These are phyloP conservation scores for Cygnus atratus DNA, from an alignment of 2,113 vertebrate genomes.

Conservation along the genomic window DNA sequence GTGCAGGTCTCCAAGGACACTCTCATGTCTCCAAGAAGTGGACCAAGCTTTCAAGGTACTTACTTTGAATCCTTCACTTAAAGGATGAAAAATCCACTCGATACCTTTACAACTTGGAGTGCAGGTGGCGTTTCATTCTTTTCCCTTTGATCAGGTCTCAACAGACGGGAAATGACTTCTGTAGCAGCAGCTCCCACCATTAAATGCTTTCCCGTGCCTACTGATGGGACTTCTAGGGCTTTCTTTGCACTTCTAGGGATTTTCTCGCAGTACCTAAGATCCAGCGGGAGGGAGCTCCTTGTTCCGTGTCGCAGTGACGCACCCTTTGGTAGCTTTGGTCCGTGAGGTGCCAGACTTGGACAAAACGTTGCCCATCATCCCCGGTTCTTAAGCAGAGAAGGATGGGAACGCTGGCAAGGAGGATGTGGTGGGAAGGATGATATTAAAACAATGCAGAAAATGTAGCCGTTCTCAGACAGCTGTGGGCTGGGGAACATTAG, in stretches of 20 bases:
- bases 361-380: background rate
- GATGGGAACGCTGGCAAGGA: background rate
- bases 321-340: background rate
- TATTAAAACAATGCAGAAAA: constrained; percentile 34
- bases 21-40: background rate
- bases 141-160: background rate
- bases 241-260: background rate
- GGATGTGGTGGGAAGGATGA: constrained; percentile 21
- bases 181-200: background rate
- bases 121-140: background rate
- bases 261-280: background rate
- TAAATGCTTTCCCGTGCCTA: background rate
- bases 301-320: background rate
- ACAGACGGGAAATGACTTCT: background rate
- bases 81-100: background rate
- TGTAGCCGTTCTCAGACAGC: background rate
- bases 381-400: background rate
- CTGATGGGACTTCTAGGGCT: background rate
- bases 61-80: background rate
- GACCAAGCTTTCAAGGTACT: background rate
- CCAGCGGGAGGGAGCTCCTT: background rate
- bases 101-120: background rate
- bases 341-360: background rate
- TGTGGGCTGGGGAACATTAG: background rate
- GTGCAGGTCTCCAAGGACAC: background rate